Evolutionary conservation across 2,888 invertebrate genomes (phyloP).

Genomic region (Merodon equestris): DNA sequence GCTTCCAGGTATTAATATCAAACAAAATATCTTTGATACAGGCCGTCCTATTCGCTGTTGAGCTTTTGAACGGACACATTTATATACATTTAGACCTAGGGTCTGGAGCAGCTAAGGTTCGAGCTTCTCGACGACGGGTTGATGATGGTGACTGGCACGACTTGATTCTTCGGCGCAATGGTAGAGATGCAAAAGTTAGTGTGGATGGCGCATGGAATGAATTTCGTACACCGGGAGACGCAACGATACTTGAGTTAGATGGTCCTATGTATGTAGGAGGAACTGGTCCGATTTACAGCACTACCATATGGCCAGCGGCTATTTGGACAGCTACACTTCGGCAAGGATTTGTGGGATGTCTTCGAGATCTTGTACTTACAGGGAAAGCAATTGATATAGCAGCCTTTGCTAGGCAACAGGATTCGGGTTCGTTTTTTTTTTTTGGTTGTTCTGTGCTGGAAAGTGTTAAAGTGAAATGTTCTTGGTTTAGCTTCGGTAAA

Average conservation of each 20-base stretch:
- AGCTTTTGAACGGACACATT: slow-evolving; percentile 95
- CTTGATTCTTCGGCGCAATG: slow-evolving; percentile 89
- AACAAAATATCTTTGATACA: slow-evolving; percentile 73
- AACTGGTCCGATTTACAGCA: slow-evolving; percentile 88
- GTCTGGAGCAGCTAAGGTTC: slow-evolving; percentile 91
- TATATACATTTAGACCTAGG: slow-evolving; percentile 96
- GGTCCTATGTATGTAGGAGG: slow-evolving; percentile 94
- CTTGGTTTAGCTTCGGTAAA: slow-evolving; percentile 87
- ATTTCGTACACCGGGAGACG: slow-evolving; percentile 93
- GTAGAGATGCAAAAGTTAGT: slow-evolving; percentile 91
- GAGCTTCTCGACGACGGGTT: slow-evolving; percentile 89
- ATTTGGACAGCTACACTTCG: slow-evolving; percentile 94
- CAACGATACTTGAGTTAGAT: slow-evolving; percentile 92
- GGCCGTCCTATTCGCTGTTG: slow-evolving; percentile 96
- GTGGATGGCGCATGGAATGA: slow-evolving; percentile 94
- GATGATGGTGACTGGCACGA: slow-evolving; percentile 97
- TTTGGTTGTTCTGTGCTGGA: too few relatives aligned
- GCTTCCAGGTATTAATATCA: not conserved
- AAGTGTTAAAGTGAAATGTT: not conserved
- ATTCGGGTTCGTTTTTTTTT: slow-evolving; percentile 86
- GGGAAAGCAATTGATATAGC: slow-evolving; percentile 93
- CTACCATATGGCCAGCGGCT: slow-evolving; percentile 88
- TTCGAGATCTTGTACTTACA: slow-evolving; percentile 93
- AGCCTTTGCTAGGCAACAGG: slow-evolving; percentile 92
- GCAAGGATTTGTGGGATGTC: slow-evolving; percentile 96